Percentiles rank a stretch among this genome's conserved stretches.
Conservation (phyloP, 2,113 vertebrate species). For the Pyxicephalus adspersus region DNA sequence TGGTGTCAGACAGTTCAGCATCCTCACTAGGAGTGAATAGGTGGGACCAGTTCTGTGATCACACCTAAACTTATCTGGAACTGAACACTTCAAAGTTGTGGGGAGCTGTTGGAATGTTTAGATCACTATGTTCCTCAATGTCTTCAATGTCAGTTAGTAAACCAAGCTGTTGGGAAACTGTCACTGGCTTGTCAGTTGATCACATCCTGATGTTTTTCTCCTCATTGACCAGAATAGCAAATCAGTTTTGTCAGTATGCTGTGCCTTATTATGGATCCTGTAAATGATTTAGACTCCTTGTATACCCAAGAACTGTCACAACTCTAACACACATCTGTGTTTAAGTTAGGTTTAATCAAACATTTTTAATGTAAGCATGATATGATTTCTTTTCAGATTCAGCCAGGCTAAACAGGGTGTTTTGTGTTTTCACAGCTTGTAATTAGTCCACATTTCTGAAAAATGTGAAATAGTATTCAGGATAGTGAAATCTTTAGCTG, state of each 20-base stretch:
- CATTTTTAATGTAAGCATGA: no score
- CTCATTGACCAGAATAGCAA: not conserved
- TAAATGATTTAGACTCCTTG: not conserved
- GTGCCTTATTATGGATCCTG: not conserved
- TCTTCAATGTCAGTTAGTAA: not conserved
- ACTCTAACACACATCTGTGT: not conserved
- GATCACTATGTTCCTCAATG: not conserved
- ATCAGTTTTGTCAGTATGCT: not conserved
- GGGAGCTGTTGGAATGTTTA: not conserved
- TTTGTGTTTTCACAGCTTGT: no score
- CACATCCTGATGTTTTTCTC: not conserved
- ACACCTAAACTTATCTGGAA: not conserved
- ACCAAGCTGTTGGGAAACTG: not conserved
- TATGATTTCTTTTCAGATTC: no score
- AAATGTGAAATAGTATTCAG: no score
- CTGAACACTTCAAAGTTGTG: not conserved
- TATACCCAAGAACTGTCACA: not conserved
- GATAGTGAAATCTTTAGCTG: no score
- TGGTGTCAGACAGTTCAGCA: conserved; percentile 17
- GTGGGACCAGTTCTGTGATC: not conserved
- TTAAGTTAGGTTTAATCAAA: no score
- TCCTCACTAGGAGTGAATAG: conserved; percentile 16
- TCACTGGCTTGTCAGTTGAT: not conserved
- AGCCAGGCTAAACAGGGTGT: no score
- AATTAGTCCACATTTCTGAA: no score